Evolutionary conservation across 64 coral and sea anemone genomes (phyloP).

Genomic region (Pachyseris speciosa): DNA sequence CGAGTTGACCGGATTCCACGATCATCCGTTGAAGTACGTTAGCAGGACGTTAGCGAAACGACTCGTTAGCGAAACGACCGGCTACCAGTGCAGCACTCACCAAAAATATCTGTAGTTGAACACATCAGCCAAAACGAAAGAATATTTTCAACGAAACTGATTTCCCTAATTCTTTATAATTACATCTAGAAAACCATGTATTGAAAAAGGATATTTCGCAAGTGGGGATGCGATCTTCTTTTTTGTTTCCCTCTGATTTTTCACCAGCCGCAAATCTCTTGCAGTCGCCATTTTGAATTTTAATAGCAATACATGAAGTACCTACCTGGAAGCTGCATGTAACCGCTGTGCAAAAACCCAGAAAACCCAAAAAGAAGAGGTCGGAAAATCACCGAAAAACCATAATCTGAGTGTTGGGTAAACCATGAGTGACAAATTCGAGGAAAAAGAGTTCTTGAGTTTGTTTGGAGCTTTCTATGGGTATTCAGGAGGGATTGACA

Average conservation of each 20-base stretch:
- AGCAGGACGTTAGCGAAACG: no score
- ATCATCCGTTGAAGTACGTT: no score
- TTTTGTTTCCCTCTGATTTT: slow-evolving; percentile 77
- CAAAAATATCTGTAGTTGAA: no score
- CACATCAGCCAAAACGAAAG: no score
- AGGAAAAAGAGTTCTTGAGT: slow-evolving; percentile 60
- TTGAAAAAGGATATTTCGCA: slow-evolving; percentile 85
- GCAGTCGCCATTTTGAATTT: slow-evolving; percentile 81
- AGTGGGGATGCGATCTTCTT: slow-evolving; percentile 87
- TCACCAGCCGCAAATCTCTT: slow-evolving; percentile 77
- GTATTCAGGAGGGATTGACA: slow-evolving; percentile 58
- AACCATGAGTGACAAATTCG: slow-evolving; percentile 13
- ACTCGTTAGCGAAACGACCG: no score
- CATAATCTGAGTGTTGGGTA: not conserved
- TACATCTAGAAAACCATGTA: not conserved
- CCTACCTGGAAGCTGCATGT: not conserved
- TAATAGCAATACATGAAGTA: not conserved
- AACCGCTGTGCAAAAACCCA: slow-evolving; percentile 29
- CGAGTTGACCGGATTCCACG: no score
- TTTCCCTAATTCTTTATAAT: no score
- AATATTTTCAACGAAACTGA: no score
- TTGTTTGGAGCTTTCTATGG: slow-evolving; percentile 33
- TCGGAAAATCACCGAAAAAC: no score
- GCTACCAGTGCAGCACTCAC: no score
- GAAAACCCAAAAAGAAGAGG: no score